Evolutionary conservation across 1,140 invertebrate genomes (phyloP).

Genomic region (Heterodera carotae): DNA sequence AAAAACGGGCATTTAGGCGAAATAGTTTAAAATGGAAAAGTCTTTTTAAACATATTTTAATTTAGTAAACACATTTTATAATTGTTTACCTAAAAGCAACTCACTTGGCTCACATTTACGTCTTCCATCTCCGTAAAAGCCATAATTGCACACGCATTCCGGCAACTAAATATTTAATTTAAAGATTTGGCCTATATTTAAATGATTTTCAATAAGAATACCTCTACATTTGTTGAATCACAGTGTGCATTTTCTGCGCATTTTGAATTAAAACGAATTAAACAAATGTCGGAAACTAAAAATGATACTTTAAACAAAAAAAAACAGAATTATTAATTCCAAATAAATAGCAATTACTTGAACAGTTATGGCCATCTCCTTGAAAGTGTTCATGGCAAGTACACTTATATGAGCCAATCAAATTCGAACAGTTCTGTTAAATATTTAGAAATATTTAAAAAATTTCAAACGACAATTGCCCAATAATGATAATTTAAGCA

Average conservation of each 20-base stretch:
- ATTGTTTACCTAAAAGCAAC: conserved; percentile 10
- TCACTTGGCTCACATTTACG: conserved; percentile 37
- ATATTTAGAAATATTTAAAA: no score
- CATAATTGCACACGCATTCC: conserved; percentile 57
- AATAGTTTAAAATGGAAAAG: background rate
- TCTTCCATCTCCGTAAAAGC: conserved; percentile 55
- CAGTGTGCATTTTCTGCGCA: conserved; percentile 52
- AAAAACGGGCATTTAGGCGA: background rate
- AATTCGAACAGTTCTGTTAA: conserved; percentile 39
- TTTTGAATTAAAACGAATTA: conserved; percentile 43
- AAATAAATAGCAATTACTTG: conserved; percentile 30
- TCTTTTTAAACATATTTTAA: background rate
- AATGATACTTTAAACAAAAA: conserved; percentile 8
- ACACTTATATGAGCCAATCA: conserved; percentile 47
- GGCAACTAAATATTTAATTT: conserved; percentile 25
- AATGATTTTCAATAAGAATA: background rate
- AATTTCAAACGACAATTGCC: no score
- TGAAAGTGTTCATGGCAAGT: conserved; percentile 37
- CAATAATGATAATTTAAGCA: background rate
- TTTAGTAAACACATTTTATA: no score
- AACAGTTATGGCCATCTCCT: conserved; percentile 53
- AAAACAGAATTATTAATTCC: conserved; percentile 15
- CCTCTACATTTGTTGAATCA: conserved; percentile 36
- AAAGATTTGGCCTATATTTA: conserved; percentile 8
- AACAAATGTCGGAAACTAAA: conserved; percentile 53